Evolutionary conservation across 2,797 vertebrate species (phyloP).

Genomic region (Mormyrus proboscirostris): DNA sequence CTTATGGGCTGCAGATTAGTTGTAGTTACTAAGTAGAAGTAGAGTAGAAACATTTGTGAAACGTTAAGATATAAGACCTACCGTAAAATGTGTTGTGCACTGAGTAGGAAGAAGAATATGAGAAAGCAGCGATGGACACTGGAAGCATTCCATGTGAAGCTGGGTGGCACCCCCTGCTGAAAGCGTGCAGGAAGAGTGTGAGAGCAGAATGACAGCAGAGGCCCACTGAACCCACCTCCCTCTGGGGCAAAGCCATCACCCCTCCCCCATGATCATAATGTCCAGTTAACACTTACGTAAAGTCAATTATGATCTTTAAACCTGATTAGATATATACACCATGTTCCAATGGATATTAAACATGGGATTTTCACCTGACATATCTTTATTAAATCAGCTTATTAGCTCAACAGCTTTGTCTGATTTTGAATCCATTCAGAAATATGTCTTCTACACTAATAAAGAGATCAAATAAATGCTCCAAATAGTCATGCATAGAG

Average conservation of each 20-base stretch:
- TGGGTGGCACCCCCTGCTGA: neutral
- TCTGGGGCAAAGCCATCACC: neutral
- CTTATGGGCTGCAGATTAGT: neutral
- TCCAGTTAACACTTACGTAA: neutral
- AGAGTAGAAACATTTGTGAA: neutral
- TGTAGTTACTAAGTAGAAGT: neutral
- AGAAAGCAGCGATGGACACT: neutral
- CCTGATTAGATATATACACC: neutral
- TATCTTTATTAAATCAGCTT: neutral
- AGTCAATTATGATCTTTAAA: neutral
- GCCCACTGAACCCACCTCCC: neutral
- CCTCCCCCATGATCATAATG: neutral
- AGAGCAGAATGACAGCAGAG: neutral
- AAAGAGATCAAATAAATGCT: neutral
- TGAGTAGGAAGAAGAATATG: neutral
- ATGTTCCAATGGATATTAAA: neutral
- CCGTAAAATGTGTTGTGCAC: neutral
- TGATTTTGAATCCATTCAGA: neutral
- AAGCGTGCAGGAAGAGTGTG: neutral
- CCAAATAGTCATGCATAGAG: neutral
- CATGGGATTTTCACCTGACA: neutral
- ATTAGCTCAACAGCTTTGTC: neutral
- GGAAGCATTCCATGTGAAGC: neutral
- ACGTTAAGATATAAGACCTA: neutral
- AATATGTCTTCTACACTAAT: neutral